Percentiles rank a stretch among this genome's conserved stretches.
phyloP scores from a whole-genome alignment of 2,113 vertebrate genomes.

The Syngnathus floridae region DNA sequence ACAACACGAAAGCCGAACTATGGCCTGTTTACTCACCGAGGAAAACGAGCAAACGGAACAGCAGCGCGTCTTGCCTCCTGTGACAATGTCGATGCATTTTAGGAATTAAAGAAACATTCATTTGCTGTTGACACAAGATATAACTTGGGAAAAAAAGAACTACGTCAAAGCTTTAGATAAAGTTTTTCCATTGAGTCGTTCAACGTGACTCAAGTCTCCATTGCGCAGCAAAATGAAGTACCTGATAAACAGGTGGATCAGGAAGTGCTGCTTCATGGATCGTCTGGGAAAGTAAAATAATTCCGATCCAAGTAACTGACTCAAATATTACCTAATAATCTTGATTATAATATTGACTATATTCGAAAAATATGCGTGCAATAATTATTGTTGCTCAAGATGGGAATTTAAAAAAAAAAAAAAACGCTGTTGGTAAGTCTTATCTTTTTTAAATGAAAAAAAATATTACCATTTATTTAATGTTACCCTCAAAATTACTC shows the following conservation, averaged over 20 bases:
- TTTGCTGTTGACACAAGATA: neutral
- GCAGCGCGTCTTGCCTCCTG: slow-evolving; percentile 2
- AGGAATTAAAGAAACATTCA: neutral
- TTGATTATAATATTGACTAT: no score
- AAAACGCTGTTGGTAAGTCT: no score
- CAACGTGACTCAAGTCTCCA: slow-evolving; percentile 17
- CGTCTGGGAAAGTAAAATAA: no score
- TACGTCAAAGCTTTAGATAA: slow-evolving; percentile 18
- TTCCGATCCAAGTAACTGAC: no score
- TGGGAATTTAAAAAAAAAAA: no score
- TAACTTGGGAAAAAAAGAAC: neutral
- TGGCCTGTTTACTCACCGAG: slow-evolving; percentile 52
- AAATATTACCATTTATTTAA: no score
- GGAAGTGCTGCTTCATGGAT: slow-evolving; percentile 38
- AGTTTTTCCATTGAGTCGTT: slow-evolving; percentile 37
- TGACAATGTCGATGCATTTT: slow-evolving; percentile 41
- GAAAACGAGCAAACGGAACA: slow-evolving; percentile 23
- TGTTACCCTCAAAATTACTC: no score
- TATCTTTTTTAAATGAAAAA: no score
- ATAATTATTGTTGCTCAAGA: neutral
- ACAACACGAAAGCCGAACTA: neutral
- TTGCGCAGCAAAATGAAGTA: neutral
- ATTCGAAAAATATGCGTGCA: neutral
- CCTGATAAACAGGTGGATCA: slow-evolving; percentile 64
- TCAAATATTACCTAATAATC: no score